Base-by-base conservation (phyloP, 2,113 vertebrate genomes). In the Tretioscincus oriximinensis region DNA sequence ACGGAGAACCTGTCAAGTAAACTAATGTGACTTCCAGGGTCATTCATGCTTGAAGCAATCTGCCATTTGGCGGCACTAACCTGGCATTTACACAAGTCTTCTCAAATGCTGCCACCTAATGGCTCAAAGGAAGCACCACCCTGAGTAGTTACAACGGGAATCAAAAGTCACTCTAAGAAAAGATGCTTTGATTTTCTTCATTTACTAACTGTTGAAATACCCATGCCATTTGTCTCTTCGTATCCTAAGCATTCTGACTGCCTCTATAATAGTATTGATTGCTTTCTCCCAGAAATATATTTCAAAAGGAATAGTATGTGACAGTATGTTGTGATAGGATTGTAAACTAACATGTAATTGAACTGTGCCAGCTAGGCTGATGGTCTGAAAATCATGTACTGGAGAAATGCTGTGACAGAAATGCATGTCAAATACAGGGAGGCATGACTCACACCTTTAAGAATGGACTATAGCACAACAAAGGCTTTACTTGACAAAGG, bases 51-150 rank as follows among this genome's bases (percentile, higher is more conserved):
- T 71, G 81, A 1, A 9, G 49, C 5, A 22, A n/a, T 58, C 88
- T 76, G 70, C 74, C 47, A 91, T 86, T 73, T 80, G 88, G 85
- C 81, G 82, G 22, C 35, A 78, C 45, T 47, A 80, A 49, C 75
- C 51, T 5, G 64, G 82, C 84, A 65, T 29, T 66, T 65, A 45
- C 10, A 22, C 66, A 93, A 94, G 65, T 90, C 81, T 89, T 94
- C 91, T 94, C 93, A 90, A 82, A 95, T 94, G 92, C 93, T 94
- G 94, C 93, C 94, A 95, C 82, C 94, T 93, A 86, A 88, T 93
- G 95, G 87, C 82, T 85, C 66, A 87, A 88, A 6, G 22, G 18
- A 74, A 81, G 74, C 64, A 93, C 54, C 85, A 29, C 31, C 75
- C 8, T 4, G 18, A 81, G 73, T 45, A 54, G 70, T 72, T 5